Evolutionary conservation across 2,797 vertebrate species (phyloP).

Genomic region (Tragelaphus oryx): DNA sequence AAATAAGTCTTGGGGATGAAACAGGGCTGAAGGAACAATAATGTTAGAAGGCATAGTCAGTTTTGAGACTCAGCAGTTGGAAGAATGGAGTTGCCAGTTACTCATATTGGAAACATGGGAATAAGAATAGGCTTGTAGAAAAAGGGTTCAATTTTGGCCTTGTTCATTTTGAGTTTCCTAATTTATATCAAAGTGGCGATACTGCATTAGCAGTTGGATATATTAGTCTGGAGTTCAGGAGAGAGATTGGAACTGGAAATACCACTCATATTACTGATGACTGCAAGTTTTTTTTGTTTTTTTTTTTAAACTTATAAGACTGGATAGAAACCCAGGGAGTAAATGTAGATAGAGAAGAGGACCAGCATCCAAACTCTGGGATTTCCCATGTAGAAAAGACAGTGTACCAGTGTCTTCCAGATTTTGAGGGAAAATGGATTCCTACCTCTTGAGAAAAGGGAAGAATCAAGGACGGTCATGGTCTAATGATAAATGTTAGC

Average conservation of each 20-base stretch:
- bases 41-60: background rate
- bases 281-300: background rate
- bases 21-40: background rate
- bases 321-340: background rate
- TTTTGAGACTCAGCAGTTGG: background rate
- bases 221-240: background rate
- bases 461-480: background rate
- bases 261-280: background rate
- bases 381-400: background rate
- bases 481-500: background rate
- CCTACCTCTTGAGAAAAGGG: background rate
- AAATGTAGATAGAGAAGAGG: background rate
- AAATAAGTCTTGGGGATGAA: background rate
- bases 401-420: background rate
- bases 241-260: background rate
- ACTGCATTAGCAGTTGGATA: background rate
- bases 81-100: background rate
- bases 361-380: background rate
- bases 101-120: background rate
- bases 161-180: slow-evolving; percentile 12
- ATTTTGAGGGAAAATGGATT: background rate
- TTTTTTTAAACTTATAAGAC: background rate
- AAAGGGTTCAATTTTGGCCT: background rate
- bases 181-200: background rate
- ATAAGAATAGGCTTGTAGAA: background rate